Percentiles rank a stretch among this genome's conserved stretches.
Evolutionary conservation across 2,888 invertebrate genomes (phyloP).

Genomic region (Brassicogethes aeneus): DNA sequence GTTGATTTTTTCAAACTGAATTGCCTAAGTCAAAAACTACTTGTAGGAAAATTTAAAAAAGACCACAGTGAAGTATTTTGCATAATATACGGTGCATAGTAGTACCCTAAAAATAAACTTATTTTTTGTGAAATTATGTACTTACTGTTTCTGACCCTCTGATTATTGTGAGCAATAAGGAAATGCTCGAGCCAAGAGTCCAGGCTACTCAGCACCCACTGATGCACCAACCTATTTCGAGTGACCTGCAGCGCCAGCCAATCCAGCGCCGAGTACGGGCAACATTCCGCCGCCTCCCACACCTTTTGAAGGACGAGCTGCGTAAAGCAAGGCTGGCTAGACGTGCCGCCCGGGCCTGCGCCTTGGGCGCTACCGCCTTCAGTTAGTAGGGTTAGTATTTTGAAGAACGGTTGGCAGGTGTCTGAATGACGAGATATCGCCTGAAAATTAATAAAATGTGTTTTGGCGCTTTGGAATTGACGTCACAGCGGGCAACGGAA

Average conservation of each 20-base stretch:
- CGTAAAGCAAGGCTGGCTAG: constrained; percentile 84
- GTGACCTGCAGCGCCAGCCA: constrained; percentile 83
- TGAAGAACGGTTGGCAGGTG: constrained; percentile 87
- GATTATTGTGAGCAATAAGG: constrained; percentile 74
- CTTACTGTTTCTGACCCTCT: constrained; percentile 73
- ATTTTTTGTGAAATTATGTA: constrained; percentile 8
- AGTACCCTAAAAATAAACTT: too few species aligned
- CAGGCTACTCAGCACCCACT: constrained; percentile 86
- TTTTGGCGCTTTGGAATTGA: too few species aligned
- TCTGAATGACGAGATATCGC: constrained; percentile 87
- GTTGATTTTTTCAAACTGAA: too few species aligned
- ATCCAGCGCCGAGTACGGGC: constrained; percentile 85
- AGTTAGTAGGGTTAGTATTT: constrained; percentile 77
- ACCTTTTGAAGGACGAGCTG: constrained; percentile 79
- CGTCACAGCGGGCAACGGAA: too few species aligned
- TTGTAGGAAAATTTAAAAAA: too few species aligned
- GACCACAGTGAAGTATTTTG: too few species aligned
- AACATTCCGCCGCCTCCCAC: constrained; percentile 85
- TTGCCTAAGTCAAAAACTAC: too few species aligned
- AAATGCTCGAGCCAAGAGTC: constrained; percentile 89
- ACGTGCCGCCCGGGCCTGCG: constrained; percentile 48
- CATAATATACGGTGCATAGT: too few species aligned
- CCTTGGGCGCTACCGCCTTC: constrained; percentile 48
- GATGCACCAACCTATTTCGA: constrained; percentile 81
- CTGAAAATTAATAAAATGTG: too few species aligned